Percentiles rank a stretch among this genome's conserved stretches.
Conservation (phyloP, 2,113 vertebrate species). For the Solea senegalensis region DNA sequence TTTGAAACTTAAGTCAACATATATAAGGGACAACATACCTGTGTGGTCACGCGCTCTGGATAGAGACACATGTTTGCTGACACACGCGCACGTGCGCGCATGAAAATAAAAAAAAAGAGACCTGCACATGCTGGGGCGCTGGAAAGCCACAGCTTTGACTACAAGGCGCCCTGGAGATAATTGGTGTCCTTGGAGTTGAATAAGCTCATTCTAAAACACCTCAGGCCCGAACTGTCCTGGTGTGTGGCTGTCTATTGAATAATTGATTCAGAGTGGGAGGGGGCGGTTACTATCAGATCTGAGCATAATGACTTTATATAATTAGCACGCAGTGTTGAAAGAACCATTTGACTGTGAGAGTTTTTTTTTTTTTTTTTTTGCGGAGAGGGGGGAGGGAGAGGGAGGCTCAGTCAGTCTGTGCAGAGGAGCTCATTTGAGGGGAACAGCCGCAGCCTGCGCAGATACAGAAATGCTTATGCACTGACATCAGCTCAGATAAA, state of each 20-base stretch:
- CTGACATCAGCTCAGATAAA: slow-evolving; percentile 64
- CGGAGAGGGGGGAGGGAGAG: slow-evolving; percentile 8
- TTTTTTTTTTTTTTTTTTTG: slow-evolving; percentile 38
- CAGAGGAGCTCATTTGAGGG: slow-evolving; percentile 43
- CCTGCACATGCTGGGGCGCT: slow-evolving; percentile 89
- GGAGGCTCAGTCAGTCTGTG: slow-evolving; percentile 25
- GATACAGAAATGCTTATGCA: slow-evolving; percentile 51
- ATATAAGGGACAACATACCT: neutral
- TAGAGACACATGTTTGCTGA: too few species aligned
- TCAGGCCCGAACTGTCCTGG: slow-evolving; percentile 88
- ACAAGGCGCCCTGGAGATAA: slow-evolving; percentile 93
- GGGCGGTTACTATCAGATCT: slow-evolving; percentile 93
- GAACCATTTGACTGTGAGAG: slow-evolving; percentile 59
- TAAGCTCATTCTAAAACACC: slow-evolving; percentile 94
- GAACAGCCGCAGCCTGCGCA: slow-evolving; percentile 53
- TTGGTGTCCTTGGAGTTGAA: slow-evolving; percentile 99
- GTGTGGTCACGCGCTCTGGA: neutral
- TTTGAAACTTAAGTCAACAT: too few species aligned
- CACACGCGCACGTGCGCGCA: too few species aligned
- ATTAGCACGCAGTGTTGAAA: slow-evolving; percentile 88
- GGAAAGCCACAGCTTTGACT: slow-evolving; percentile 86
- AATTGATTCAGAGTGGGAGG: slow-evolving; percentile 93
- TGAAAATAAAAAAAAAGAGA: slow-evolving; percentile 21
- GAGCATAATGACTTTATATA: slow-evolving; percentile 99
- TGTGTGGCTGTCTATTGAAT: slow-evolving; percentile 94